phyloP scores from a whole-genome alignment of 2,888 invertebrate species.

The Byasa hedistus region DNA sequence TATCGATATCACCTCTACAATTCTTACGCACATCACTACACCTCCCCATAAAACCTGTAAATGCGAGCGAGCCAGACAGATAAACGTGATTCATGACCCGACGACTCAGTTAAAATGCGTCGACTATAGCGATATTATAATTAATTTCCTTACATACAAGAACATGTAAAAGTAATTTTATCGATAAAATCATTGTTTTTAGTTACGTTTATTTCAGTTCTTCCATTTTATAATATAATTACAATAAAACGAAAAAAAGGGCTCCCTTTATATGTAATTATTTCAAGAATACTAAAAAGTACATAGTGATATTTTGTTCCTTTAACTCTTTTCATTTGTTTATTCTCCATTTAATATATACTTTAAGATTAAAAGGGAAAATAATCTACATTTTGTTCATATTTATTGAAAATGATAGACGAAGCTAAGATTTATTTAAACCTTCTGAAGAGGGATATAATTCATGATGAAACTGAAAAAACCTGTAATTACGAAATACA shows the following conservation, averaged over 20 bases:
- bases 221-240: constrained; percentile 11
- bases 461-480: neutral
- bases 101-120: too few relatives aligned
- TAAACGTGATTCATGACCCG: too few relatives aligned
- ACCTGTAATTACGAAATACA: neutral
- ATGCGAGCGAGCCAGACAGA: too few relatives aligned
- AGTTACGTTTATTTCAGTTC: constrained; percentile 11
- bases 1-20: too few relatives aligned
- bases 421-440: constrained; percentile 14
- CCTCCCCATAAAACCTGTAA: too few relatives aligned
- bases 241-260: constrained; percentile 1
- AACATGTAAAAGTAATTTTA: neutral
- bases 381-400: constrained; percentile 5
- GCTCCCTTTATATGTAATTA: neutral
- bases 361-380: constrained; percentile 6
- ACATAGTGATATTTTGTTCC: constrained; percentile 20
- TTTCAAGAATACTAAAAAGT: constrained; percentile 14
- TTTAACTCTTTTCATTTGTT: constrained; percentile 12
- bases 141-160: neutral
- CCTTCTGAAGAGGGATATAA: constrained; percentile 26
- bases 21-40: too few relatives aligned
- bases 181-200: constrained; percentile 6
- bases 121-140: neutral
- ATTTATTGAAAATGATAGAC: constrained; percentile 1
- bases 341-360: constrained; percentile 6